Base-by-base conservation (phyloP, 2,888 invertebrate genomes). In the Brachyopa scutellaris region DNA sequence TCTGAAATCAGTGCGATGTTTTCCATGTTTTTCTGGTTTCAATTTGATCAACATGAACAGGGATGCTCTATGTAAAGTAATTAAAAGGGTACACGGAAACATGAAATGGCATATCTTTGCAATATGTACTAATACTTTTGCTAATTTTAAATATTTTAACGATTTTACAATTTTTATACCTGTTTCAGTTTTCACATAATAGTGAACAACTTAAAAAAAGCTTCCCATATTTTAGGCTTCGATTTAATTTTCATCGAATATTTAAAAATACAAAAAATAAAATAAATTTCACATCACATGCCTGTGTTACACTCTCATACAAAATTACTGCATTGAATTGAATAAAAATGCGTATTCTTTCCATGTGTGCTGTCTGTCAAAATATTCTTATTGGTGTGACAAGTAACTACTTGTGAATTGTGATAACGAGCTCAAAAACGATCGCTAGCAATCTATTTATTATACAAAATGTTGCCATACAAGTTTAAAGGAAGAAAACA, bases 361-460 rank as follows among this genome's bases (percentile, higher is more conserved):
- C 57, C n/a, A 13, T 57, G n/a, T 74, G 36, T 55, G 33, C 7
- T 57, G n/a, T 2, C 59, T 82, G 76, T 77, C 80, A 76, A 66
- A 74, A 49, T 42, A 53, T 70, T 82, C 76, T 61, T 61, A 72
- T 77, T 77, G 61, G 76, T 55, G 59, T 59, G 64, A 67, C 31
- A 67, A 69, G 61, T 31, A 69, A 79, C 64, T 72, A 76, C 33
- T 62, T 49, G 57, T 59, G 33, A 26, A 6, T 5, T 3, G 55
- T 78, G 78, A 79, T 79, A 79, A 79, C 78, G 78, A 70, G 53
- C 42, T 69, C 57, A 42, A 40, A 64, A 51, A 51, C 55, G 80
- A 80, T 80, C 80, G 76, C 51, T 23, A 13, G 31, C 49, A 69
- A 80, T 80, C 80, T 40, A n/a, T n/a, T 36, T 29, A 53, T 47